These are phyloP conservation scores for Lucilia cuprina DNA, from an alignment of 1,140 invertebrate species.

Conservation along the genomic window DNA sequence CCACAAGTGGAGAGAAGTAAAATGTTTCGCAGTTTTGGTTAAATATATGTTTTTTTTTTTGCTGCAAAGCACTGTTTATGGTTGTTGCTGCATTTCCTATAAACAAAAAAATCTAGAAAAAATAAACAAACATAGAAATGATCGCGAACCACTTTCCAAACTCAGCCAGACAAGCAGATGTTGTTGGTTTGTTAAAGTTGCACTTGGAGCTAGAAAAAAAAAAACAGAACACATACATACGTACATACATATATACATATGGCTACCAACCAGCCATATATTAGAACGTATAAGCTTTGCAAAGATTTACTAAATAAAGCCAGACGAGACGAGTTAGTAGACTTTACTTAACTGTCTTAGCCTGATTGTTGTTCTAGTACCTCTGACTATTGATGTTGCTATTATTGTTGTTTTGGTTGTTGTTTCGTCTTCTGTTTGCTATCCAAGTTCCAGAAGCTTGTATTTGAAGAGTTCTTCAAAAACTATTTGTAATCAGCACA, in stretches of 20 bases:
- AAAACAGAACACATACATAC: not conserved
- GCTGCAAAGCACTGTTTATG: not conserved
- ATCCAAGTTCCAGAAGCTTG: constrained; percentile 19
- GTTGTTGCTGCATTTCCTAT: not conserved
- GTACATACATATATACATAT: not conserved
- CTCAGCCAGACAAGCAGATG: constrained; percentile 17
- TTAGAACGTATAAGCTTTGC: not conserved
- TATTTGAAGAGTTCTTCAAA: constrained; percentile 15
- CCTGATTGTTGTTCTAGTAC: constrained; percentile 23
- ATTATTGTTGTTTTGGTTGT: not conserved
- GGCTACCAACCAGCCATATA: not conserved
- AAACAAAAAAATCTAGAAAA: not conserved
- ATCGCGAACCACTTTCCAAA: constrained; percentile 24
- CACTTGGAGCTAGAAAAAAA: not conserved
- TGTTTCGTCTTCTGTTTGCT: not conserved
- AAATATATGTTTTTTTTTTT: not conserved
- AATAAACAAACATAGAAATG: constrained; percentile 1
- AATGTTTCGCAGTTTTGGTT: too few relatives aligned
- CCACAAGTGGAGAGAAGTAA: too few relatives aligned
- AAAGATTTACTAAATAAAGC: constrained; percentile 5
- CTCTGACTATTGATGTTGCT: constrained; percentile 14
- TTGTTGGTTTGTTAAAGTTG: not conserved
- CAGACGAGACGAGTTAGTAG: constrained; percentile 13
- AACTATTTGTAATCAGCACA: constrained; percentile 11
- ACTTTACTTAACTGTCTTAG: constrained; percentile 26